Evolutionary conservation across 2,888 invertebrate genomes (phyloP).

Genomic region (Cosmopolites sordidus): DNA sequence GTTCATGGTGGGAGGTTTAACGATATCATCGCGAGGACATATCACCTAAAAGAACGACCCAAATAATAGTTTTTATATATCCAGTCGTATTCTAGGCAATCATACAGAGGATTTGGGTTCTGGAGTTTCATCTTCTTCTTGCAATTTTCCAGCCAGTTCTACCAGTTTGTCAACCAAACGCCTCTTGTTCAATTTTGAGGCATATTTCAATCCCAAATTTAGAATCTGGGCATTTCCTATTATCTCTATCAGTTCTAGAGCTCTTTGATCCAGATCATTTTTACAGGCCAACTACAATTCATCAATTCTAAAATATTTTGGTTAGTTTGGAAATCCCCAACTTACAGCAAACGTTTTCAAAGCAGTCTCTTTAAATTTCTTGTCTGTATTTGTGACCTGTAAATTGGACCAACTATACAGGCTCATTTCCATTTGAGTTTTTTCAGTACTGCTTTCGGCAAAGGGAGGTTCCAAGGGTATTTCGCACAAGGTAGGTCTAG

Average conservation of each 20-base stretch:
- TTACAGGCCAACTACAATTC: constrained; percentile 72
- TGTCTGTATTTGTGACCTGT: constrained; percentile 60
- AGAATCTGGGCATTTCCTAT: constrained; percentile 73
- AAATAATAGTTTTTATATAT: too few species aligned
- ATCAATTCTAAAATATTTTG: background rate
- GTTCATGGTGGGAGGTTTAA: constrained; percentile 22
- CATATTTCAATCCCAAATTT: constrained; percentile 85
- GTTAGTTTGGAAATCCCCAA: background rate
- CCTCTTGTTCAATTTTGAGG: constrained; percentile 69
- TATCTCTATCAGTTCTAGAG: constrained; percentile 79
- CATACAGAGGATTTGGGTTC: background rate
- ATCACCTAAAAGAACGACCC: too few species aligned
- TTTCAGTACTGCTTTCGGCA: constrained; percentile 61
- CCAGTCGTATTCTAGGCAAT: too few species aligned
- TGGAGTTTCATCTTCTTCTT: constrained; percentile 16
- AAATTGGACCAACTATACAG: constrained; percentile 63
- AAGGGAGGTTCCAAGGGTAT: constrained; percentile 60
- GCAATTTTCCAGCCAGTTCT: constrained; percentile 37
- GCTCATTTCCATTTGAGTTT: constrained; percentile 74
- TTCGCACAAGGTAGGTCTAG: constrained; percentile 77
- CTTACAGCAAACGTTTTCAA: constrained; percentile 86
- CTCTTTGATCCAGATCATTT: constrained; percentile 78
- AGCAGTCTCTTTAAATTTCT: constrained; percentile 70
- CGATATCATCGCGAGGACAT: background rate
- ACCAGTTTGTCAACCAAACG: constrained; percentile 74